Percentiles rank a stretch among this genome's conserved stretches.
Evolutionary conservation across 2,113 vertebrate species (phyloP).

Genomic region (Malurus elegans): DNA sequence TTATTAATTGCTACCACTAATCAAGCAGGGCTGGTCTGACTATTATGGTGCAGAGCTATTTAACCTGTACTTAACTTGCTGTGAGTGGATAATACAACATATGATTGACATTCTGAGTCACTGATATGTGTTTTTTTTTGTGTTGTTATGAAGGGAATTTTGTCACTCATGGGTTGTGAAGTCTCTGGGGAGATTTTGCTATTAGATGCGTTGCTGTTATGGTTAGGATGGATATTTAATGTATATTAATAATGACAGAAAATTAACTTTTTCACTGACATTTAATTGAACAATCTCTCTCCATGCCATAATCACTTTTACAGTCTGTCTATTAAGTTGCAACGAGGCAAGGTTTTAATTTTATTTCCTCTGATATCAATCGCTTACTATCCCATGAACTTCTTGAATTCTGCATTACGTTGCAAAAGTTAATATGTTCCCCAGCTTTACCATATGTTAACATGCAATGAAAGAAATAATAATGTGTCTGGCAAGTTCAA

Average conservation of each 20-base stretch:
- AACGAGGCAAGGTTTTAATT: neutral
- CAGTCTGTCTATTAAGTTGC: neutral
- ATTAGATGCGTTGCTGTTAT: neutral
- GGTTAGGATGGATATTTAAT: neutral
- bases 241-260: neutral
- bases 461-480: neutral
- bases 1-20: neutral
- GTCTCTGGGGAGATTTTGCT: neutral
- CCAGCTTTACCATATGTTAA: neutral
- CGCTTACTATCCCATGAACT: neutral
- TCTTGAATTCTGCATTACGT: neutral
- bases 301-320: neutral
- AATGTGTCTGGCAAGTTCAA: neutral
- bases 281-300: neutral
- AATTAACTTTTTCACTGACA: neutral
- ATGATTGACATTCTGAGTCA: neutral
- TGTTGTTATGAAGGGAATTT: neutral
- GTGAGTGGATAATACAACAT: fast-evolving
- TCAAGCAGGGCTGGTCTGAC: neutral
- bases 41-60: neutral
- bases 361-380: neutral
- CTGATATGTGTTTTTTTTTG: neutral
- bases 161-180: neutral
- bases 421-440: neutral
- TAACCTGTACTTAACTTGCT: neutral